Conservation (phyloP, 2,113 vertebrate species). For the Syrrhaptes paradoxus region DNA sequence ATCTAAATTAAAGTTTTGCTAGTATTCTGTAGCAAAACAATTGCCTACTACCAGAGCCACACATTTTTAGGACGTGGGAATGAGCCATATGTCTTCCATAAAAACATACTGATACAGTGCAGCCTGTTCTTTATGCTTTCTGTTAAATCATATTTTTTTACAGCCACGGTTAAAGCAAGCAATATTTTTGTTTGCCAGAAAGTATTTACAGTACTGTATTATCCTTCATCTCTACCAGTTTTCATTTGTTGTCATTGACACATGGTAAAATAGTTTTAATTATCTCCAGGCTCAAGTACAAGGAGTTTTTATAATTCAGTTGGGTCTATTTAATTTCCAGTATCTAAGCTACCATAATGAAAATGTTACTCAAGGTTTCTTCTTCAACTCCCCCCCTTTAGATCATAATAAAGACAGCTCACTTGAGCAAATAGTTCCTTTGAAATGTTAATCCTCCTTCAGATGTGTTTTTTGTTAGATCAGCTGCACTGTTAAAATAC, state of each 20-base stretch:
- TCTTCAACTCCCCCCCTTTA: conserved; percentile 46
- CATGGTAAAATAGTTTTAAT: conserved; percentile 52
- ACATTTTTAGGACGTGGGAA: conserved; percentile 45
- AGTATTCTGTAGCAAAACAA: conserved; percentile 29
- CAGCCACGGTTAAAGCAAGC: not conserved
- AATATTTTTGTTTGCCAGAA: conserved; percentile 39
- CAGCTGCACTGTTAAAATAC: conserved; percentile 72
- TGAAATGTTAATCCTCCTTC: conserved; percentile 73
- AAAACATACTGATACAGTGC: conserved; percentile 36
- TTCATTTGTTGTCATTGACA: conserved; percentile 48
- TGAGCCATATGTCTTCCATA: conserved; percentile 57
- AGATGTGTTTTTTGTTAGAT: conserved; percentile 72
- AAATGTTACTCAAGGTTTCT: conserved; percentile 67
- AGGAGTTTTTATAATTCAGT: conserved; percentile 52
- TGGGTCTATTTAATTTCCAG: conserved; percentile 50
- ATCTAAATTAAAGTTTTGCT: conserved; percentile 14
- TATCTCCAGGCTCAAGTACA: conserved; percentile 46
- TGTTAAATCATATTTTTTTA: conserved; percentile 19
- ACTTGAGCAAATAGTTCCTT: conserved; percentile 73
- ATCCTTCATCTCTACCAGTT: conserved; percentile 1
- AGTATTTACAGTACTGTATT: conserved; percentile 9
- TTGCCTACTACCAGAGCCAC: conserved; percentile 18
- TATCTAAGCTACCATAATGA: conserved; percentile 65
- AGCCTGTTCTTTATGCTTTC: conserved; percentile 31
- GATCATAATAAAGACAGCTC: conserved; percentile 68